Conservation (phyloP, 1,140 invertebrate genomes). For the Drosophila teissieri region DNA sequence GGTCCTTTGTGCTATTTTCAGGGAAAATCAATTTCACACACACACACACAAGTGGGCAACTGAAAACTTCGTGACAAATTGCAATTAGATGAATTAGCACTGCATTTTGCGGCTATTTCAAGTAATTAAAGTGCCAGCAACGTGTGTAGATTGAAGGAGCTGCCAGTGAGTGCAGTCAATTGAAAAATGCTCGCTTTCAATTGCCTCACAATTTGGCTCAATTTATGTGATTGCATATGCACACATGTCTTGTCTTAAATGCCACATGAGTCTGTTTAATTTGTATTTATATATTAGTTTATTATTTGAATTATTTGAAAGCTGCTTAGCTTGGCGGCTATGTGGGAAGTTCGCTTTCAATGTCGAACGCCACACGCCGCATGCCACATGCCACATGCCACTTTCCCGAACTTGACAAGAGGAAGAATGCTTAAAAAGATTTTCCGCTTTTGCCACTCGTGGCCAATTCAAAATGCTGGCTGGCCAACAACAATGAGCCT, state of each 20-base stretch:
- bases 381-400: background rate
- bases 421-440: conserved; percentile 25
- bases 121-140: background rate
- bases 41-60: background rate
- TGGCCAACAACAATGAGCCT: conserved; percentile 5
- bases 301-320: no score
- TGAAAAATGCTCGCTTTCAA: conserved; percentile 8
- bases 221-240: conserved; percentile 6
- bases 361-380: conserved; percentile 3
- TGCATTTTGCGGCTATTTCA: background rate
- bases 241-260: background rate
- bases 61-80: background rate
- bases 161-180: background rate
- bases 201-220: conserved; percentile 21
- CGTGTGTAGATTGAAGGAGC: background rate
- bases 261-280: background rate
- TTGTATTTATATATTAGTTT: background rate
- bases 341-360: conserved; percentile 12
- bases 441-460: conserved; percentile 17
- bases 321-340: background rate
- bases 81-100: conserved; percentile 3
- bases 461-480: conserved; percentile 17
- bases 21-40: conserved; percentile 58
- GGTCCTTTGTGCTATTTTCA: conserved; percentile 57
- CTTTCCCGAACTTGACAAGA: conserved; percentile 4